A percentile compares a stretch with the other conserved stretches of the same genome.
These are phyloP conservation scores for Globodera ellingtonae DNA, from an alignment of 1,140 invertebrate species.

Conservation along the genomic window DNA sequence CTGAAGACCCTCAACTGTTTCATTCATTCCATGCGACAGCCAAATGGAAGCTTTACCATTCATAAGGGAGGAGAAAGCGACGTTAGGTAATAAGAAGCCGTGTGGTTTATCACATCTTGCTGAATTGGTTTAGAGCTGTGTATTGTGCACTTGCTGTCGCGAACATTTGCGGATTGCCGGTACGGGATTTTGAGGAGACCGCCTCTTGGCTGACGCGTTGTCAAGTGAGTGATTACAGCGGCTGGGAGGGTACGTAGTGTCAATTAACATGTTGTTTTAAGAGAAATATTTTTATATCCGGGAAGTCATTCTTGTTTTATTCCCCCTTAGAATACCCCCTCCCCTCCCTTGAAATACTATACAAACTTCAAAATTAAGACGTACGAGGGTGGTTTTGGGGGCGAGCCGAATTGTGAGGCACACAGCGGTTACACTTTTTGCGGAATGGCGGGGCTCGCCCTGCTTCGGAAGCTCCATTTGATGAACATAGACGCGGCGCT, in stretches of 20 bases:
- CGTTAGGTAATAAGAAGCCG: slow-evolving; percentile 68
- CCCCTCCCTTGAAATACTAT: background rate
- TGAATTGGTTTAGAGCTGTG: slow-evolving; percentile 70
- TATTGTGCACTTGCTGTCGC: slow-evolving; percentile 87
- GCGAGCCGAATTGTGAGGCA: slow-evolving; percentile 89
- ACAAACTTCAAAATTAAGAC: slow-evolving; percentile 80
- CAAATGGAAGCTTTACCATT: slow-evolving; percentile 87
- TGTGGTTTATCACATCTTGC: background rate
- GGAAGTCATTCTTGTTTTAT: background rate
- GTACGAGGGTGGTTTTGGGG: slow-evolving; percentile 96
- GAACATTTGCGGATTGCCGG: slow-evolving; percentile 21
- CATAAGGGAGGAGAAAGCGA: slow-evolving; percentile 85
- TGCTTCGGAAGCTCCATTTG: slow-evolving; percentile 72
- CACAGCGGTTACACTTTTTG: slow-evolving; percentile 98
- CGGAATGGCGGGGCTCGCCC: slow-evolving; percentile 81
- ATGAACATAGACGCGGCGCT: slow-evolving; percentile 39
- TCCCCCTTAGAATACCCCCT: background rate
- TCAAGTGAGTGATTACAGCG: background rate
- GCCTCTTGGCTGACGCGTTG: slow-evolving; percentile 77
- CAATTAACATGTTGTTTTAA: background rate
- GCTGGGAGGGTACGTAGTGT: background rate
- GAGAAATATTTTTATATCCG: background rate
- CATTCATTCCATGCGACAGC: slow-evolving; percentile 73
- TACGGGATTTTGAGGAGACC: slow-evolving; percentile 69
- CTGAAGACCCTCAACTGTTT: slow-evolving; percentile 73